phyloP scores from a whole-genome alignment of 2,888 invertebrate species.

The Vesta saturnalis region DNA sequence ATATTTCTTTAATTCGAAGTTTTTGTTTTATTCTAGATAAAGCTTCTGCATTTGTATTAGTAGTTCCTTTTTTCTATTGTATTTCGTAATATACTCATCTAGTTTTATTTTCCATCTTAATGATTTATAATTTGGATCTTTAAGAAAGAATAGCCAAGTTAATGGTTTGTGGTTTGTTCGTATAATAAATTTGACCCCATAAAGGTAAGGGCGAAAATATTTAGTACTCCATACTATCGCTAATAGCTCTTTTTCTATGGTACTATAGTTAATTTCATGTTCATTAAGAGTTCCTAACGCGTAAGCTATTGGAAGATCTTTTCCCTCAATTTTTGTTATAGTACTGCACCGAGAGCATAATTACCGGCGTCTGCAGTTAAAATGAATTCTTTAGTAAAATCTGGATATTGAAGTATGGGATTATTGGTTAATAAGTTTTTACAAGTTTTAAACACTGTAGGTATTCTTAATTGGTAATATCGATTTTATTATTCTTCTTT shows the following conservation, averaged over 20 bases:
- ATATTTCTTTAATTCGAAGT: not conserved
- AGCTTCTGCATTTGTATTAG: not conserved
- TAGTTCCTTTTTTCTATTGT: not conserved
- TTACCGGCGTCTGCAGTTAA: not conserved
- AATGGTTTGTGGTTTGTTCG: slow-evolving; percentile 29
- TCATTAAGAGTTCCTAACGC: not conserved
- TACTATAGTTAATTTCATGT: not conserved
- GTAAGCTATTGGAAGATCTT: not conserved
- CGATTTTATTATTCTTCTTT: not conserved
- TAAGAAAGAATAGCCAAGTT: slow-evolving; percentile 21
- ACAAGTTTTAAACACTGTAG: slow-evolving; percentile 8
- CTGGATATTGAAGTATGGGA: not conserved
- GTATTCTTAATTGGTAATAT: slow-evolving; percentile 3
- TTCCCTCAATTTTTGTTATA: not conserved
- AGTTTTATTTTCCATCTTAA: slow-evolving; percentile 18
- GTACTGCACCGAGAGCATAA: slow-evolving; percentile 27
- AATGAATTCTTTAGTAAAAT: not conserved
- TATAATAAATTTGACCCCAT: not conserved
- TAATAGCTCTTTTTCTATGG: not conserved
- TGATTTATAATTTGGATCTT: slow-evolving; percentile 20
- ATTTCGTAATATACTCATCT: slow-evolving; percentile 21
- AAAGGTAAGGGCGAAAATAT: not conserved
- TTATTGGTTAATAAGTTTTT: not conserved
- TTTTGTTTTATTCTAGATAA: slow-evolving; percentile 2
- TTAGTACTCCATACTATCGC: not conserved